A percentile compares a stretch with the other conserved stretches of the same genome.
Conservation (phyloP, 2,797 vertebrate species). For the Caiman crocodilus region DNA sequence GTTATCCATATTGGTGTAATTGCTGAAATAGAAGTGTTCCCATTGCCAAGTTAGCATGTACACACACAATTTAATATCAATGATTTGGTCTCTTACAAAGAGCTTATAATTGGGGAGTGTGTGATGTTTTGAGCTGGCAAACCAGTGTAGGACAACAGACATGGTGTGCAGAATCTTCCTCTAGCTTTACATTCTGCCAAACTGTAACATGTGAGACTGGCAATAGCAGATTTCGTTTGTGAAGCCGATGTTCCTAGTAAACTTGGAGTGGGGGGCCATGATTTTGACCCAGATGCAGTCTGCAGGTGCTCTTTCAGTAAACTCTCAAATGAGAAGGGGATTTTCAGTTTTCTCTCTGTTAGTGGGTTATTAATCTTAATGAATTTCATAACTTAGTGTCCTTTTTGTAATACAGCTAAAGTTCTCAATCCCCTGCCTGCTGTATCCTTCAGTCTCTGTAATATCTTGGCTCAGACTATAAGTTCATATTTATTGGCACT, state of each 20-base stretch:
- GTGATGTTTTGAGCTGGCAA: neutral
- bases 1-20: neutral
- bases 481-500: neutral
- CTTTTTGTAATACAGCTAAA: neutral
- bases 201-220: neutral
- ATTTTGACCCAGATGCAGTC: neutral
- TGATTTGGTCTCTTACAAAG: neutral
- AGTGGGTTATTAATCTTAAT: neutral
- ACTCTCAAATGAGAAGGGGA: neutral
- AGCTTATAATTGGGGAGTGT: neutral
- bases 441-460: neutral
- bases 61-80: fast-evolving
- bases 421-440: neutral
- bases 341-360: neutral
- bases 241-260: neutral
- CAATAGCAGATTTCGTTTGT: neutral
- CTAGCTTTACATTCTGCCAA: neutral
- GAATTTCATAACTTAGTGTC: neutral
- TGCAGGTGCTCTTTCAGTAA: neutral
- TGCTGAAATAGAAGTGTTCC: neutral
- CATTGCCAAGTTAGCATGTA: neutral
- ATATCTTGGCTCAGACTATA: neutral
- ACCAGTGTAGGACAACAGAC: neutral
- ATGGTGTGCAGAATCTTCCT: neutral
- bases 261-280: neutral